A percentile compares a stretch with the other conserved stretches of the same genome.
These are phyloP conservation scores for Asbolus verrucosus DNA, from an alignment of 1,140 invertebrate genomes.

Conservation along the genomic window DNA sequence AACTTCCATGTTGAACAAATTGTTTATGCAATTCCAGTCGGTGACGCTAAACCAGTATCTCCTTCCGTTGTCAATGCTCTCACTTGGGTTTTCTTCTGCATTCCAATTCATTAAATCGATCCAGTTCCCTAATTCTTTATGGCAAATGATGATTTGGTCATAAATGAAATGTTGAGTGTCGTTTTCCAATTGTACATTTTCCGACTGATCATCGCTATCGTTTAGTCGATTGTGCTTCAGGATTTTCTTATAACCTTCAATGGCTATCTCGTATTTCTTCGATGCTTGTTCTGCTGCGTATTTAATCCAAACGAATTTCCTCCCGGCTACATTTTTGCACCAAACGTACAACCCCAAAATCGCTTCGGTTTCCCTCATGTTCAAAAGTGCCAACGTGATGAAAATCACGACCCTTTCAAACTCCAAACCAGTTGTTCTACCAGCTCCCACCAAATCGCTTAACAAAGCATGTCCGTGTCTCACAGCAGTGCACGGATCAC, in stretches of 20 bases:
- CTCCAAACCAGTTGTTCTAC: slow-evolving; percentile 76
- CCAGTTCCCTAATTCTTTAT: slow-evolving; percentile 73
- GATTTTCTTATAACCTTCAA: slow-evolving; percentile 73
- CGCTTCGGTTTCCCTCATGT: slow-evolving; percentile 83
- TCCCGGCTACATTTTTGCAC: slow-evolving; percentile 74
- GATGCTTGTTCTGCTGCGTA: slow-evolving; percentile 87
- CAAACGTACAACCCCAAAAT: slow-evolving; percentile 87
- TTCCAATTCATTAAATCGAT: slow-evolving; percentile 71
- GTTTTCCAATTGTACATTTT: slow-evolving; percentile 60
- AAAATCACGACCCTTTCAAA: slow-evolving; percentile 80
- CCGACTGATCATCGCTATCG: slow-evolving; percentile 54
- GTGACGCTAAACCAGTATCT: slow-evolving; percentile 58
- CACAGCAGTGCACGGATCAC: slow-evolving; percentile 80
- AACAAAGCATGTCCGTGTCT: slow-evolving; percentile 82
- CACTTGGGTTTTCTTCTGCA: slow-evolving; percentile 53
- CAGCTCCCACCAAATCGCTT: slow-evolving; percentile 73
- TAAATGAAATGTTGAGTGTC: slow-evolving; percentile 68
- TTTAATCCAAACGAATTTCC: slow-evolving; percentile 82
- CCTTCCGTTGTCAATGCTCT: slow-evolving; percentile 48
- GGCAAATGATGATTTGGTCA: slow-evolving; percentile 76
- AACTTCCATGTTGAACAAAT: slow-evolving; percentile 59
- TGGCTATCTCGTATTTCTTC: slow-evolving; percentile 78
- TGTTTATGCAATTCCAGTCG: slow-evolving; percentile 58
- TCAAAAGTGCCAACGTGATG: slow-evolving; percentile 79
- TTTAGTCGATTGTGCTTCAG: slow-evolving; percentile 64